Evolutionary conservation across 1,140 invertebrate genomes (phyloP).

Genomic region (Scaptomyza montana): DNA sequence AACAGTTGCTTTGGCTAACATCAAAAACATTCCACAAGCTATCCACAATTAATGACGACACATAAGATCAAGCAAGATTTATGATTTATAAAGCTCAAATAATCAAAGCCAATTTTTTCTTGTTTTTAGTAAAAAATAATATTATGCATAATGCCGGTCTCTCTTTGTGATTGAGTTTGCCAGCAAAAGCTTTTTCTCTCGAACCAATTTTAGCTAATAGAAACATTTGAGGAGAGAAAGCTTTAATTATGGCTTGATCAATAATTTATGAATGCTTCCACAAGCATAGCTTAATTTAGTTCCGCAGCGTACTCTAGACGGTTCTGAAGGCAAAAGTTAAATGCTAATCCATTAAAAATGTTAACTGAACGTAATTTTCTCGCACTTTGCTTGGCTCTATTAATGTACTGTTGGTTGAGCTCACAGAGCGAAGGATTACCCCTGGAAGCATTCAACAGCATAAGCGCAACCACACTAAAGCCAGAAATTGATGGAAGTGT

Average conservation of each 20-base stretch:
- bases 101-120: too few relatives aligned
- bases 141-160: too few relatives aligned
- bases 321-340: slow-evolving; percentile 11
- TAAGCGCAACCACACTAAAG: not conserved
- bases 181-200: not conserved
- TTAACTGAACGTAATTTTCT: not conserved
- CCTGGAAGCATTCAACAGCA: too few relatives aligned
- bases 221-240: not conserved
- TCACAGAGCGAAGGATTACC: not conserved
- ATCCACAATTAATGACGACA: too few relatives aligned
- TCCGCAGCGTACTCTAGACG: not conserved
- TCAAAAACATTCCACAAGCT: not conserved
- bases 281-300: slow-evolving; percentile 20
- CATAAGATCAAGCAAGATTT: too few relatives aligned
- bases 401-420: slow-evolving; percentile 18
- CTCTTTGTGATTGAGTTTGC: too few relatives aligned
- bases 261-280: not conserved
- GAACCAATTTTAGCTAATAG: too few relatives aligned
- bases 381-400: slow-evolving; percentile 5
- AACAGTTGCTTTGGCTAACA: not conserved
- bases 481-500: not conserved
- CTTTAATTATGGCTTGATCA: not conserved
- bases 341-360: slow-evolving; percentile 9
- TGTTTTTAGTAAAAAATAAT: too few relatives aligned
- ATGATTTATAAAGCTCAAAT: too few relatives aligned